Percentiles rank a stretch among this genome's conserved stretches.
These are phyloP conservation scores for Auanema freiburgensis DNA, from an alignment of 2,888 invertebrate genomes.

Conservation along the genomic window DNA sequence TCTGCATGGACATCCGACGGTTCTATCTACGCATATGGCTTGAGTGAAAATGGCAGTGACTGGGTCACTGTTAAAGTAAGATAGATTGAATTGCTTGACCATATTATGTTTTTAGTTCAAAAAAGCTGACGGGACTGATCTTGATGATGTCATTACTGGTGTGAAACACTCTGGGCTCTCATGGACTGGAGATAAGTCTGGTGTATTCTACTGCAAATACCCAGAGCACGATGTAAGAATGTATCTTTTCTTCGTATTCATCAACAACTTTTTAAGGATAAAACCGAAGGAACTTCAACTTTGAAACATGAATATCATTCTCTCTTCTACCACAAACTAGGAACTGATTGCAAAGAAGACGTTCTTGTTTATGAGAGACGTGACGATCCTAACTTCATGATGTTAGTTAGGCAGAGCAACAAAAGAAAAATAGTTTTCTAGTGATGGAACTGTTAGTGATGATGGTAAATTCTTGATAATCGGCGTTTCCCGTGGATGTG, in stretches of 20 bases:
- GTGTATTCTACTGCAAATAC: slow-evolving; percentile 78
- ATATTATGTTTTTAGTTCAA: slow-evolving; percentile 48
- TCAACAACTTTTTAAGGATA: slow-evolving; percentile 20
- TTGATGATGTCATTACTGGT: slow-evolving; percentile 83
- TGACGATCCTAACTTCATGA: slow-evolving; percentile 36
- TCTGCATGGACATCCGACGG: slow-evolving; percentile 87
- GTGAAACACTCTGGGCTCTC: slow-evolving; percentile 88
- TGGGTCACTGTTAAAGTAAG: slow-evolving; percentile 24
- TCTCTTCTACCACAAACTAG: slow-evolving; percentile 85
- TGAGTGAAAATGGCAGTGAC: slow-evolving; percentile 75
- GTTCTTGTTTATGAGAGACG: slow-evolving; percentile 77
- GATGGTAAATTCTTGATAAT: slow-evolving; percentile 87
- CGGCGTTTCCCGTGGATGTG: slow-evolving; percentile 81
- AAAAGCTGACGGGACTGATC: slow-evolving; percentile 75
- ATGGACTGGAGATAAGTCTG: slow-evolving; percentile 92
- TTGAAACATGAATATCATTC: slow-evolving; percentile 85
- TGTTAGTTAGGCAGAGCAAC: slow-evolving; percentile 13
- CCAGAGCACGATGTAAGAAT: slow-evolving; percentile 29
- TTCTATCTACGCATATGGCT: slow-evolving; percentile 82
- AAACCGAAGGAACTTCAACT: slow-evolving; percentile 87
- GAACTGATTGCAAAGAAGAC: slow-evolving; percentile 83
- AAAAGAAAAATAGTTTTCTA: slow-evolving; percentile 65
- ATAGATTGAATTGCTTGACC: not conserved
- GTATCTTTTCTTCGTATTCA: not conserved
- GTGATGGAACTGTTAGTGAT: slow-evolving; percentile 82